Conservation (phyloP, 2,888 invertebrate species). For the Ochropleura leucogaster region DNA sequence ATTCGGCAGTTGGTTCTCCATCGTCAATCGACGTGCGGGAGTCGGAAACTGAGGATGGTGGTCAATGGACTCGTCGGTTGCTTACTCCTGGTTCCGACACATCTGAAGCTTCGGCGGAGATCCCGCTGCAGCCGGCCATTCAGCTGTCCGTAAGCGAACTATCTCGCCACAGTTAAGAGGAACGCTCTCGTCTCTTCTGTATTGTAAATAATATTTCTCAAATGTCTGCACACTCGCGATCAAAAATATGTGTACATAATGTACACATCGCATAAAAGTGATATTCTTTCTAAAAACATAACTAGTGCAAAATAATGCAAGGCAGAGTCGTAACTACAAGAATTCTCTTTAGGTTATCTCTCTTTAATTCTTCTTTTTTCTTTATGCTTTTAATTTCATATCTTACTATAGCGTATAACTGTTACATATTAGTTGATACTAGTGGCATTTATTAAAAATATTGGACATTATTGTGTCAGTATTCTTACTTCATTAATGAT, state of each 20-base stretch:
- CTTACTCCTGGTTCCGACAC: conserved; percentile 83
- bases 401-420: background rate
- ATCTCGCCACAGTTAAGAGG: conserved; percentile 76
- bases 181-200: conserved; percentile 38
- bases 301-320: conserved; percentile 1
- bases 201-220: conserved; percentile 52
- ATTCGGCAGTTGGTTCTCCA: conserved; percentile 76
- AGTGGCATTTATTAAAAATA: conserved; percentile 40
- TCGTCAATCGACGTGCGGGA: conserved; percentile 77
- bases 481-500: conserved; percentile 27
- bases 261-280: background rate
- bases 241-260: background rate
- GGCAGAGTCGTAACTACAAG: background rate
- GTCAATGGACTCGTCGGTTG: conserved; percentile 80
- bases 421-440: conserved; percentile 3
- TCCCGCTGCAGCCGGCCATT: conserved; percentile 83
- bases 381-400: conserved; percentile 2
- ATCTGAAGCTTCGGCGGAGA: conserved; percentile 84
- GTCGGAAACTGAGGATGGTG: conserved; percentile 76
- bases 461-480: conserved; percentile 4
- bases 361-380: no score
- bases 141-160: conserved; percentile 82
- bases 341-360: background rate
- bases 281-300: conserved; percentile 14
- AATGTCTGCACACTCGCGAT: conserved; percentile 39